Conservation (phyloP, 2,888 invertebrate genomes). For the Digitonthophagus gazella region DNA sequence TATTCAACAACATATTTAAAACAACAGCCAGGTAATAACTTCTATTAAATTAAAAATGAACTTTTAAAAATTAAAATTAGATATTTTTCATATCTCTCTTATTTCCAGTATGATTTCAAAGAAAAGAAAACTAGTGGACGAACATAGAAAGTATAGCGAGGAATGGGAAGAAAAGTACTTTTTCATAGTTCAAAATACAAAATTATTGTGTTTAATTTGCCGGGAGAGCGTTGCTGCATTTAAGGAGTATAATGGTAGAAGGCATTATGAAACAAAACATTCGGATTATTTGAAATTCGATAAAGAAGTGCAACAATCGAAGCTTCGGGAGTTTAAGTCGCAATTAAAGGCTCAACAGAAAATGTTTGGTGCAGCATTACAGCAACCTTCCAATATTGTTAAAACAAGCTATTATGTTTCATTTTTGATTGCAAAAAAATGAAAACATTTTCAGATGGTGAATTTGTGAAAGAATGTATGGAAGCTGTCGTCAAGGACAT, state of each 20-base stretch:
- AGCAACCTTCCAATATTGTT: not conserved
- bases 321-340: too few relatives aligned
- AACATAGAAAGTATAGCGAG: slow-evolving; percentile 10
- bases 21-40: too few relatives aligned
- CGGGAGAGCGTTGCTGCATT: slow-evolving; percentile 11
- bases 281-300: not conserved
- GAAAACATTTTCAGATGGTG: too few relatives aligned
- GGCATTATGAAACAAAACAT: slow-evolving; percentile 19
- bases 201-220: slow-evolving; percentile 14
- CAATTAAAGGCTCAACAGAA: too few relatives aligned
- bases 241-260: slow-evolving; percentile 16
- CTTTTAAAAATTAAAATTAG: too few relatives aligned
- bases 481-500: too few relatives aligned
- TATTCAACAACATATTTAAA: too few relatives aligned
- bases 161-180: slow-evolving; percentile 5
- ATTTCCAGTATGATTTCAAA: slow-evolving; percentile 14
- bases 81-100: too few relatives aligned
- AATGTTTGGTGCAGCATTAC: too few relatives aligned
- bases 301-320: too few relatives aligned
- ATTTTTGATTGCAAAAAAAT: slow-evolving; percentile 8
- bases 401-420: slow-evolving; percentile 14
- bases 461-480: too few relatives aligned
- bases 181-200: slow-evolving; percentile 13
- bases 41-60: too few relatives aligned
- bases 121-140: slow-evolving; percentile 9